Base-by-base conservation (phyloP, 2,113 vertebrate species). In the Hipposideros armiger region DNA sequence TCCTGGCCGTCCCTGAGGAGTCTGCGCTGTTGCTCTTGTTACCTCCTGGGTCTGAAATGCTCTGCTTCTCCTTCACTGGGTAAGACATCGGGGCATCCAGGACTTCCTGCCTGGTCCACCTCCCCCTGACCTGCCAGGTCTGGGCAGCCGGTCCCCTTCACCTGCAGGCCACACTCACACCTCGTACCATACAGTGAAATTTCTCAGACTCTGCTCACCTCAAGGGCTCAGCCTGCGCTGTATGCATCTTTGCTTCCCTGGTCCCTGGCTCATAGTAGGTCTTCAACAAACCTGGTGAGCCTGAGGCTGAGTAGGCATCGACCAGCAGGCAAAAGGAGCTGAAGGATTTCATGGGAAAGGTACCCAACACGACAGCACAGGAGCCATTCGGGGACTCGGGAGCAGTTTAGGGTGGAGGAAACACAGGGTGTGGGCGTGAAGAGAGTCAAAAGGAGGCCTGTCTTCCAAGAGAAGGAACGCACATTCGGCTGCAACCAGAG, bases 111-210 rank as follows among this genome's bases (percentile, higher is more conserved):
- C 45, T 22, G 11, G n/a, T 15, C 66, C 19, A 3, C 28, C 36
- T 64, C 3, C 13, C 13, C 9, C 0, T 6, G 32, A 56, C 0
- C 7, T 9, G 16, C 56, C 36, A 56, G 42, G 17, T 11, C 58
- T 15, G 7, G 11, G 60, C 50, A 28, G 5, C 42, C 4, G 0
- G 1, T 3, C 40, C 19, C 42, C 3, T 30, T 78, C 22, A 10
- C 60, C 26, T 11, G 24, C 7, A 17, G 11, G 42, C 24, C 42
- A n/a, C 28, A 30, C 45, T 11, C 66, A 40, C 15, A 50, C 19
- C 70, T 85, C 52, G 52, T 28, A 42, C 36, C 85, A 17, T 11
- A 15, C 0, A 20, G 17, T 36, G 24, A 42, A 52, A 32, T 26
- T 36, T 66, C 72, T 80, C 72, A 36, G 52, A 40, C 24, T 40